Conservation (phyloP, 2,113 vertebrate genomes). For the Hypocryptadius cinnamomeus region DNA sequence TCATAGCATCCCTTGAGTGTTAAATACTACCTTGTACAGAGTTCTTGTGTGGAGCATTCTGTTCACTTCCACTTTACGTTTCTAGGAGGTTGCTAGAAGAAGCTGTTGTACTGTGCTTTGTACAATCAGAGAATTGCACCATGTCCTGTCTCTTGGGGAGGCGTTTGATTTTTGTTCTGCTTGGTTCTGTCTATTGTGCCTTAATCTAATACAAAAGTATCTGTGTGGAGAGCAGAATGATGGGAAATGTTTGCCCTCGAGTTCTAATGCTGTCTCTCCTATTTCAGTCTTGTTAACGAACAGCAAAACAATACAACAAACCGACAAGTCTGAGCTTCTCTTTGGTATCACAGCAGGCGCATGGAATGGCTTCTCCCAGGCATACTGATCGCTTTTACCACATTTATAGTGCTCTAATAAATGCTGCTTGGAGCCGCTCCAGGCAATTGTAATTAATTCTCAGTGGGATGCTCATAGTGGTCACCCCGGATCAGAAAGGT, state of each 20-base stretch:
- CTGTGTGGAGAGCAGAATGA: neutral
- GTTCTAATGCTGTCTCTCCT: neutral
- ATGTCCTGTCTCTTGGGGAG: neutral
- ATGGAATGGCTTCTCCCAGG: neutral
- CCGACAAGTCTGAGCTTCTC: conserved; percentile 17
- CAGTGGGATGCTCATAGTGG: conserved; percentile 44
- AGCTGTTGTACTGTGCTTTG: neutral
- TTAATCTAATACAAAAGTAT: conserved; percentile 8
- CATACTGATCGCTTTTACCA: conserved; percentile 15
- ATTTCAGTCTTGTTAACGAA: conserved; percentile 32
- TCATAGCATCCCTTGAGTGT: neutral
- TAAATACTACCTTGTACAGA: neutral
- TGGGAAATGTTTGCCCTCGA: conserved; percentile 24
- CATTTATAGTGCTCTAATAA: conserved; percentile 32
- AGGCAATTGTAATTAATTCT: conserved; percentile 60
- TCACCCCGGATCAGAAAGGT: conserved; percentile 44
- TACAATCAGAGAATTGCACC: neutral
- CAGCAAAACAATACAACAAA: conserved; percentile 10
- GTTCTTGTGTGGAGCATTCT: neutral
- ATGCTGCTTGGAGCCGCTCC: conserved; percentile 28
- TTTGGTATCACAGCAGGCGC: neutral
- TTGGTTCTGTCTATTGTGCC: neutral
- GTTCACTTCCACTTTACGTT: neutral
- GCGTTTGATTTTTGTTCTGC: neutral
- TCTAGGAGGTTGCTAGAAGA: neutral